These are phyloP conservation scores for Epinephelus coioides DNA, from an alignment of 2,797 vertebrate genomes.

Conservation along the genomic window DNA sequence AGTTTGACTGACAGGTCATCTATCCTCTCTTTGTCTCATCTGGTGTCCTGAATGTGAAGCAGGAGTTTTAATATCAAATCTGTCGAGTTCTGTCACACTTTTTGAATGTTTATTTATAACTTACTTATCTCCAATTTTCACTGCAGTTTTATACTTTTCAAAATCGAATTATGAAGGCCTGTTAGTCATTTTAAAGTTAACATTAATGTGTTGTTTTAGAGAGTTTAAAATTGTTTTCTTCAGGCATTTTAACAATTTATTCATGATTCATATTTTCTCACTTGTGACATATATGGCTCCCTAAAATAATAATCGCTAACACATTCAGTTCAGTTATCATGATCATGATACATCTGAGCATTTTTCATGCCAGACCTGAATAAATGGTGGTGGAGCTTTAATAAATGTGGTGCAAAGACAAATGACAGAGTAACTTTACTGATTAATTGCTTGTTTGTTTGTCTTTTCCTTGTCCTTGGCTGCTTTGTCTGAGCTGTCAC, in stretches of 20 bases:
- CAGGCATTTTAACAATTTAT: background rate
- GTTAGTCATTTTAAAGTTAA: background rate
- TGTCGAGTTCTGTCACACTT: background rate
- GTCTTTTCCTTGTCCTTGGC: background rate
- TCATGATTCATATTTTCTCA: background rate
- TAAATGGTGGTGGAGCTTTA: background rate
- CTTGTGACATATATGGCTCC: background rate
- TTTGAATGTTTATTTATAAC: background rate
- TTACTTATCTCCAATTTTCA: background rate
- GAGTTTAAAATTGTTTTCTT: slow-evolving; percentile 10
- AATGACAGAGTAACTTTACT: background rate
- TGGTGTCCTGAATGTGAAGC: slow-evolving; percentile 5
- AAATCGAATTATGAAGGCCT: background rate
- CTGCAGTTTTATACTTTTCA: background rate
- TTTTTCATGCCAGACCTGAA: slow-evolving; percentile 13
- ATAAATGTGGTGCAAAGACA: background rate
- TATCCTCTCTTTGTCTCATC: background rate
- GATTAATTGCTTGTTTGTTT: slow-evolving; percentile 10
- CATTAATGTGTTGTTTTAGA: background rate
- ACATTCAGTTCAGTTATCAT: background rate
- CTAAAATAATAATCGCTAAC: slow-evolving; percentile 8
- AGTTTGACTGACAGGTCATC: slow-evolving; percentile 6
- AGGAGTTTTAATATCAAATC: background rate
- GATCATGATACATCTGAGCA: background rate
- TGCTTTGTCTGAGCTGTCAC: slow-evolving; percentile 7